Percentiles rank a stretch among this genome's conserved stretches.
Evolutionary conservation across 2,113 vertebrate genomes (phyloP).

Genomic region (Chamaea fasciata): DNA sequence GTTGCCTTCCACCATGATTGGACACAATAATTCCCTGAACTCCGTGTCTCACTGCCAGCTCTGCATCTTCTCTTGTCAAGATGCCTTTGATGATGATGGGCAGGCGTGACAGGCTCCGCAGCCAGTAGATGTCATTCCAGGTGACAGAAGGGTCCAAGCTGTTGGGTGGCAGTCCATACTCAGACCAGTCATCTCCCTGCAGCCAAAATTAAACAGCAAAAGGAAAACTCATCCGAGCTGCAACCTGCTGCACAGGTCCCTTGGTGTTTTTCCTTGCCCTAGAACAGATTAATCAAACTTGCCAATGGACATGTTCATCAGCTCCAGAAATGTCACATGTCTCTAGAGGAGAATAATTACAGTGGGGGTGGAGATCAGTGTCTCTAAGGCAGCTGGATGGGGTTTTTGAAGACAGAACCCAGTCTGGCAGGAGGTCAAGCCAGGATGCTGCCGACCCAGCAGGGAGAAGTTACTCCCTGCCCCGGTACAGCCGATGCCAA

Average conservation of each 20-base stretch:
- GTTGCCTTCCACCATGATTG: slow-evolving; percentile 92
- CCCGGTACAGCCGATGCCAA: background rate
- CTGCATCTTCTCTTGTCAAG: slow-evolving; percentile 93
- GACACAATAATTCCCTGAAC: slow-evolving; percentile 93
- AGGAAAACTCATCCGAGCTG: background rate
- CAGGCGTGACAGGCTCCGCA: slow-evolving; percentile 83
- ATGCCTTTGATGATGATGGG: slow-evolving; percentile 96
- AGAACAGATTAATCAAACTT: background rate
- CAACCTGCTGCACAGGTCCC: background rate
- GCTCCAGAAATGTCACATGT: background rate
- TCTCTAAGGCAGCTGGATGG: background rate
- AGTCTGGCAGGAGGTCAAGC: background rate
- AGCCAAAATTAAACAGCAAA: background rate
- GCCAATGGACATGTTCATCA: background rate
- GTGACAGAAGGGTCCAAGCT: slow-evolving; percentile 81
- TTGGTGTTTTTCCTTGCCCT: background rate
- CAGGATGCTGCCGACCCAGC: background rate
- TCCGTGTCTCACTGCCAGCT: slow-evolving; percentile 86
- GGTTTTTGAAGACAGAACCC: background rate
- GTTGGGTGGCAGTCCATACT: slow-evolving; percentile 75
- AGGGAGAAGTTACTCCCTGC: background rate
- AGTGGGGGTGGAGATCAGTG: background rate
- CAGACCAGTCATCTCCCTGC: slow-evolving; percentile 63
- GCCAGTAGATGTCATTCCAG: slow-evolving; percentile 90
- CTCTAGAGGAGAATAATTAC: background rate